Evolutionary conservation across 2,113 vertebrate species (phyloP).

Genomic region (Pedetes capensis): DNA sequence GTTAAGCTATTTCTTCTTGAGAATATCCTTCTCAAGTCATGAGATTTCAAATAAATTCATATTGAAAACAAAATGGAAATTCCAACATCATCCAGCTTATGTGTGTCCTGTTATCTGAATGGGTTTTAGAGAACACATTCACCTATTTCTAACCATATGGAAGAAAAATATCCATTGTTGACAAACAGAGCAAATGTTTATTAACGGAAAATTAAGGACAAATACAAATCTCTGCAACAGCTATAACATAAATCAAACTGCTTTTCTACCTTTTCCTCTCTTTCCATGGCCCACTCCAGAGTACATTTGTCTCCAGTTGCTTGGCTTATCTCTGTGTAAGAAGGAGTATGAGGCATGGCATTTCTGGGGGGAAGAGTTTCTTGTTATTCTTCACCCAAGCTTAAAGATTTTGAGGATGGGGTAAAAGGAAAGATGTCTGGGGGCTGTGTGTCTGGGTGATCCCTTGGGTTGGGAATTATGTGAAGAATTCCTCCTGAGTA

Average conservation of each 20-base stretch:
- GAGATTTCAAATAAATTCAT: conserved; percentile 37
- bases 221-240: neutral
- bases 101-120: neutral
- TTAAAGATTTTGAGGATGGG: neutral
- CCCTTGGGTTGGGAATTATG: neutral
- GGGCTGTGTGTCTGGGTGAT: neutral
- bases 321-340: neutral
- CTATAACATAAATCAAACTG: neutral
- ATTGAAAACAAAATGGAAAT: neutral
- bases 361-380: neutral
- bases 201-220: neutral
- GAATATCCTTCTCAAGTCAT: conserved; percentile 48
- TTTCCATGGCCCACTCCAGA: neutral
- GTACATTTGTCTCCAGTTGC: neutral
- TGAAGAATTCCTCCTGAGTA: neutral
- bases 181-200: neutral
- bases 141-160: neutral
- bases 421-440: neutral
- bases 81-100: neutral
- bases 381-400: neutral
- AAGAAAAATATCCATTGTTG: neutral
- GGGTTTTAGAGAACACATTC: neutral
- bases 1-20: conserved; percentile 64
- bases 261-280: neutral
- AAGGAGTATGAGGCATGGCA: neutral